phyloP scores from a whole-genome alignment of 2,113 vertebrate species.

The Sinocyclocheilus maitianheensis region DNA sequence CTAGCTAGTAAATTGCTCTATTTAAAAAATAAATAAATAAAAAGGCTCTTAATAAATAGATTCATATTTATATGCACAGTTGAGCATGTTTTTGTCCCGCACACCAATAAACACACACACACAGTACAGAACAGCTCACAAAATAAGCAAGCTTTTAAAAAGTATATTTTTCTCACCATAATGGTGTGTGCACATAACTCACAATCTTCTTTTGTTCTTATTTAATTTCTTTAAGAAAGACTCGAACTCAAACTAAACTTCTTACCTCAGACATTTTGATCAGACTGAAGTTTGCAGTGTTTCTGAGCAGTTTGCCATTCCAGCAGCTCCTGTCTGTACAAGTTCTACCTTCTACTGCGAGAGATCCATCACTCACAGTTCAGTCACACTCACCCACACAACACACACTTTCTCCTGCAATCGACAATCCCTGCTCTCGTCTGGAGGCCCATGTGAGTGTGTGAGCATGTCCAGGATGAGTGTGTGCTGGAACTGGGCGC shows the following conservation, averaged over 20 bases:
- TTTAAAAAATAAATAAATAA: too few species aligned
- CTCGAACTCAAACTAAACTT: constrained; percentile 20
- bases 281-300: constrained; percentile 80
- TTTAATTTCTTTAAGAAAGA: not conserved
- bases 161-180: not conserved
- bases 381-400: constrained; percentile 50
- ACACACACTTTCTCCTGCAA: constrained; percentile 56
- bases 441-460: constrained; percentile 56
- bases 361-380: constrained; percentile 79
- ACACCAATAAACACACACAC: not conserved
- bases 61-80: not conserved
- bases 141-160: not conserved
- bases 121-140: not conserved
- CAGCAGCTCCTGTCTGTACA: constrained; percentile 84
- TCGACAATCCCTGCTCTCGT: constrained; percentile 53
- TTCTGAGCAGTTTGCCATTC: constrained; percentile 84
- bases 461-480: constrained; percentile 80
- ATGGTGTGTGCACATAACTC: not conserved
- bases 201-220: not conserved
- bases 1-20: not conserved
- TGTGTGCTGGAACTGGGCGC: constrained; percentile 80
- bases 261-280: constrained; percentile 97
- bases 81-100: not conserved
- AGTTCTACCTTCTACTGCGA: constrained; percentile 81
- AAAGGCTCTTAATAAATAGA: not conserved